Conservation (phyloP, 2,888 invertebrate genomes). For the Cryptocephalus primarius region DNA sequence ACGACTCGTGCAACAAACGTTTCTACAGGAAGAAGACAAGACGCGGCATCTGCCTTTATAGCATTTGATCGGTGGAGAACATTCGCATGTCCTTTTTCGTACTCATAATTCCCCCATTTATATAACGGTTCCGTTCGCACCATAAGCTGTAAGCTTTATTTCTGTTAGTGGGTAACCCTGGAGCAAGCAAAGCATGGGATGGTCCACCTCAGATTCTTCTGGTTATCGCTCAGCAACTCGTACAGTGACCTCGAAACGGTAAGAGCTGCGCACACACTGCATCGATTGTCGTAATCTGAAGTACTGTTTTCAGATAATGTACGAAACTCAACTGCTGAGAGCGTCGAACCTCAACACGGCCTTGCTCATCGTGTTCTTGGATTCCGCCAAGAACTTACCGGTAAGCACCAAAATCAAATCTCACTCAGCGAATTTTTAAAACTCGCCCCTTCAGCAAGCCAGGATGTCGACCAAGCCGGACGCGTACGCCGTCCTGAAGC, state of each 20-base stretch:
- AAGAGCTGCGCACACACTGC: conserved; percentile 29
- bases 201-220: conserved; percentile 79
- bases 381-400: conserved; percentile 84
- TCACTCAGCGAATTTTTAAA: conserved; percentile 2
- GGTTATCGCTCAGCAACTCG: conserved; percentile 72
- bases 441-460: conserved; percentile 45
- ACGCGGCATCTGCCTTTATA: too few species aligned
- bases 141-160: too few species aligned
- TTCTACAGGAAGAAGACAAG: too few species aligned
- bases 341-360: conserved; percentile 68
- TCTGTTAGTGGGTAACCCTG: conserved; percentile 77
- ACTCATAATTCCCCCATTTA: too few species aligned
- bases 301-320: conserved; percentile 45
- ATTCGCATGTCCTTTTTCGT: too few species aligned
- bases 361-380: conserved; percentile 76
- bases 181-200: conserved; percentile 94
- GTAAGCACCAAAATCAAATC: conserved; percentile 47
- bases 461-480: conserved; percentile 65
- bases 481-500: conserved; percentile 67
- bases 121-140: too few species aligned
- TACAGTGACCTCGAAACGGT: conserved; percentile 63
- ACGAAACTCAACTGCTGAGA: conserved; percentile 63
- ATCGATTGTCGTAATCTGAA: conserved; percentile 6
- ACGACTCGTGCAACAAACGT: too few species aligned
- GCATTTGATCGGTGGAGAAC: too few species aligned